A percentile compares a stretch with the other conserved stretches of the same genome.
These are phyloP conservation scores for Zophobas atratus DNA, from an alignment of 1,140 invertebrate species.

Conservation along the genomic window DNA sequence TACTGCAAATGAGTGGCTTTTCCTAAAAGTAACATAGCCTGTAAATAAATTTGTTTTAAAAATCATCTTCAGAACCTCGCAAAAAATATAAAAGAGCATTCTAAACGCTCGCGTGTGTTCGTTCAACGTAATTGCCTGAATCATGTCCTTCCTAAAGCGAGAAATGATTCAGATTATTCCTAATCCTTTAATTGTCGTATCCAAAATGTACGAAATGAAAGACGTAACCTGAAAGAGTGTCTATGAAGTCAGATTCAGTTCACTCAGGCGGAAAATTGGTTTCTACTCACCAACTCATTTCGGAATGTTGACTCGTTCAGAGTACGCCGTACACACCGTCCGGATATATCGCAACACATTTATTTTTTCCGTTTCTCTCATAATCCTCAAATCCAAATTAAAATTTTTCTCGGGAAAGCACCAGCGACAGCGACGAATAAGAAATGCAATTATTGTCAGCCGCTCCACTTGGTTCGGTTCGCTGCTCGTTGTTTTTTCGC, in stretches of 20 bases:
- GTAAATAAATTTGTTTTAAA: no score
- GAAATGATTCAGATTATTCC: background rate
- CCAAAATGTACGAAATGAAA: background rate
- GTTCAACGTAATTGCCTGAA: no score
- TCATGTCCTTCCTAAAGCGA: no score
- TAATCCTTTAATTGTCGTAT: conserved; percentile 23
- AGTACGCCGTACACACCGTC: background rate
- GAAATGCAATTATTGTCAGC: conserved; percentile 19
- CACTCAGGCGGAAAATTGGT: conserved; percentile 32
- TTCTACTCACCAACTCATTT: background rate
- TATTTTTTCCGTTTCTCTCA: background rate
- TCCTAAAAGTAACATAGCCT: no score
- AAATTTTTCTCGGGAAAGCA: conserved; percentile 3
- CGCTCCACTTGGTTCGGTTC: conserved; percentile 6
- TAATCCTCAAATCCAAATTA: conserved; percentile 5
- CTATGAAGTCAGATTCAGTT: conserved; percentile 16
- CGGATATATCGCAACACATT: conserved; percentile 5
- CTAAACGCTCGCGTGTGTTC: no score
- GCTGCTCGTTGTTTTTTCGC: background rate
- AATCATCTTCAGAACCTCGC: no score
- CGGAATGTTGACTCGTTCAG: background rate
- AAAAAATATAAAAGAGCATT: no score
- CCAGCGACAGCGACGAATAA: background rate
- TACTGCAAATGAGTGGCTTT: no score
- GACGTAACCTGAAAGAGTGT: conserved; percentile 7